Evolutionary conservation across 2,888 invertebrate genomes (phyloP).

Genomic region (Alentia gelatinosa): DNA sequence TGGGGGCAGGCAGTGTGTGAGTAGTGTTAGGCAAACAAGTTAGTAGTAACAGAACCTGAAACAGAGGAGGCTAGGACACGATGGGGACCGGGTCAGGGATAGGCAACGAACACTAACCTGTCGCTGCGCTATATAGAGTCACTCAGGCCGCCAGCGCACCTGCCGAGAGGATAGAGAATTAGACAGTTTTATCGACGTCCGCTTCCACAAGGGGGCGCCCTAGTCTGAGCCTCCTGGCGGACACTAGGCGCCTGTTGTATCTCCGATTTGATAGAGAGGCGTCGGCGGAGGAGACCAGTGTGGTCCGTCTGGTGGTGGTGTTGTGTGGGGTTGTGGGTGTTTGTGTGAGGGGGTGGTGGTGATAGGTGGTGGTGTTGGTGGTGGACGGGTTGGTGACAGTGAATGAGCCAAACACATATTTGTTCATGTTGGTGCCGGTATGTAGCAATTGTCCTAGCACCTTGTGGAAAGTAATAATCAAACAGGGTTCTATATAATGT

Average conservation of each 20-base stretch:
- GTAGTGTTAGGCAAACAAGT: no score
- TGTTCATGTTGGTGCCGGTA: no score
- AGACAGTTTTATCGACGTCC: background rate
- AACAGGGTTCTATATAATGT: no score
- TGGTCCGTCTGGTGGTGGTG: background rate
- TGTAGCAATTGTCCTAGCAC: no score
- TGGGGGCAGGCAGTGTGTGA: no score
- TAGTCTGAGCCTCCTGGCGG: background rate
- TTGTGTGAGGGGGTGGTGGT: background rate
- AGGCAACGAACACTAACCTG: background rate
- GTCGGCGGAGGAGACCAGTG: background rate
- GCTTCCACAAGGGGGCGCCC: background rate
- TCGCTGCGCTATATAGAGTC: background rate
- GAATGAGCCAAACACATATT: no score
- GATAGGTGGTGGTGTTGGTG: no score
- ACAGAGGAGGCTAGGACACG: no score
- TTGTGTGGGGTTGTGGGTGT: background rate
- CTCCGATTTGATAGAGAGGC: background rate
- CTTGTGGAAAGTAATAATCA: no score
- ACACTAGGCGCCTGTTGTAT: background rate
- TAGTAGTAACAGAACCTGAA: no score
- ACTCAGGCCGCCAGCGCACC: slow-evolving; percentile 23
- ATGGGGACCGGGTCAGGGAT: background rate
- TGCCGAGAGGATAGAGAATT: background rate
- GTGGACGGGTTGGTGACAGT: no score